A percentile compares a stretch with the other conserved stretches of the same genome.
phyloP scores from a whole-genome alignment of 2,113 vertebrate genomes.

The Chaetura pelagica region DNA sequence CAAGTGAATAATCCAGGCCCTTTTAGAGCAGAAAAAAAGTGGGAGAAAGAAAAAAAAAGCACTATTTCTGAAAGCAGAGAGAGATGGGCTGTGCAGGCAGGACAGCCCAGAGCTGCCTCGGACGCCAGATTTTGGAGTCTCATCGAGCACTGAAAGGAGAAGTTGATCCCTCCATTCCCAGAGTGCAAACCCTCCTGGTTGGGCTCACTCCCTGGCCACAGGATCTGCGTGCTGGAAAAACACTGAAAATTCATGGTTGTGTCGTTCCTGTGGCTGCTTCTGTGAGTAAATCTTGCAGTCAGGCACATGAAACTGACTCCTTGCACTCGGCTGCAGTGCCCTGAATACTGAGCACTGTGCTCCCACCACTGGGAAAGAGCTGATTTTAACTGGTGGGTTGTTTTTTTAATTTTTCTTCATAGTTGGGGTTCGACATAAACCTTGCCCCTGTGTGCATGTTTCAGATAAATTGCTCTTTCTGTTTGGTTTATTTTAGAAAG shows the following conservation, averaged over 20 bases:
- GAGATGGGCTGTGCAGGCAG: not conserved
- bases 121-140: not conserved
- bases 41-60: not conserved
- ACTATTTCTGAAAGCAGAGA: not conserved
- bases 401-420: not conserved
- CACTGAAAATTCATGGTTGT: not conserved
- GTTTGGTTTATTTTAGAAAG: not conserved
- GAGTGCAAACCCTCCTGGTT: not conserved
- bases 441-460: not conserved
- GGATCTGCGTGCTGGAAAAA: conserved; percentile 32
- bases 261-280: not conserved
- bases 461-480: not conserved
- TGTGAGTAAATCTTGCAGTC: conserved; percentile 21
- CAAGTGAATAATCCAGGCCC: not conserved
- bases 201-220: not conserved
- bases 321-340: not conserved
- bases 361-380: not conserved
- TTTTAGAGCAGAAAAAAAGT: not conserved
- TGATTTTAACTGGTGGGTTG: not conserved
- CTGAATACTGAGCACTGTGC: conserved; percentile 18
- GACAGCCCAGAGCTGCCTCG: not conserved
- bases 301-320: conserved; percentile 38
- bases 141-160: fast-evolving
- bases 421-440: not conserved
- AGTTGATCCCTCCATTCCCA: not conserved